phyloP scores from a whole-genome alignment of 2,113 vertebrate species.

The Furnarius figulus region DNA sequence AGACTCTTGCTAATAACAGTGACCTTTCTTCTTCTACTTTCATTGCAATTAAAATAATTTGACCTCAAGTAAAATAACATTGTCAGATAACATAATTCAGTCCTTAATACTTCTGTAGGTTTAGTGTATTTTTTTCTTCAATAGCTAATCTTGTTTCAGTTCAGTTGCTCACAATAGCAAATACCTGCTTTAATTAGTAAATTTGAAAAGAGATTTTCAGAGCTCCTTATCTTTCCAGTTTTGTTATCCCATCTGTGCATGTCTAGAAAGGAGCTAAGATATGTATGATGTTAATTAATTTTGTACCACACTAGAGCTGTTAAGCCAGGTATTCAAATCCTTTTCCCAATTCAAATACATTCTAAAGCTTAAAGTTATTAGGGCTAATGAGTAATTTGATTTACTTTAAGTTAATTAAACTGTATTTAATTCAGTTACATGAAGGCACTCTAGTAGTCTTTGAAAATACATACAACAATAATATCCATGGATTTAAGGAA shows the following conservation, averaged over 20 bases:
- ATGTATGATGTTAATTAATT: conserved; percentile 74
- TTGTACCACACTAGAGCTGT: conserved; percentile 54
- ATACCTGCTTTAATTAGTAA: conserved; percentile 68
- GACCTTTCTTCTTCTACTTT: neutral
- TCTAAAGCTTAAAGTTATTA: conserved; percentile 72
- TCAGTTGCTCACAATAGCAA: conserved; percentile 54
- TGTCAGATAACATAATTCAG: conserved; percentile 40
- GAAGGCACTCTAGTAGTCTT: conserved; percentile 46
- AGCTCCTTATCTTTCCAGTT: conserved; percentile 66
- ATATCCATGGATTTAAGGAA: conserved; percentile 60
- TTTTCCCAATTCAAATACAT: conserved; percentile 65
- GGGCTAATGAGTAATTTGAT: conserved; percentile 72
- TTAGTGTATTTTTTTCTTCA: conserved; percentile 33
- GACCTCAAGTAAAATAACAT: conserved; percentile 40
- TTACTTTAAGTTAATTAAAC: conserved; percentile 77
- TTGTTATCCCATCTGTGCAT: conserved; percentile 61
- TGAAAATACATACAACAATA: conserved; percentile 66
- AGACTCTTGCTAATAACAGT: neutral
- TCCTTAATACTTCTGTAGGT: conserved; percentile 41
- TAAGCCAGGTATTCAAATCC: conserved; percentile 73
- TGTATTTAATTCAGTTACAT: conserved; percentile 72
- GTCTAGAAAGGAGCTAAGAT: conserved; percentile 66
- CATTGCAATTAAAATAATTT: conserved; percentile 44
- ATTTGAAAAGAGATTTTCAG: conserved; percentile 64
- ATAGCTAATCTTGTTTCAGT: conserved; percentile 62